phyloP scores from a whole-genome alignment of 1,140 invertebrate species.

The Eumeta japonica region DNA sequence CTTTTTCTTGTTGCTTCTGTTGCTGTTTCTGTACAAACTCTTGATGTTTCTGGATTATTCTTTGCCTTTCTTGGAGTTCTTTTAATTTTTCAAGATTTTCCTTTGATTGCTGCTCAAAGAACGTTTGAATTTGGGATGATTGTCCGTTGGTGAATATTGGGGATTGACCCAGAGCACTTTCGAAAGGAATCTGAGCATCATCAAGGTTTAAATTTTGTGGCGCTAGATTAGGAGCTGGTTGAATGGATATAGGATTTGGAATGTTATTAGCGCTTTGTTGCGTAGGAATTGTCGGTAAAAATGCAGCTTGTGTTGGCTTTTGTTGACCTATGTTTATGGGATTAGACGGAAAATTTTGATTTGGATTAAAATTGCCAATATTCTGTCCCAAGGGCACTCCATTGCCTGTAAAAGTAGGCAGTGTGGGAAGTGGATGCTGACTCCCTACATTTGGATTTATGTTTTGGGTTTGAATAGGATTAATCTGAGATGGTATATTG shows the following conservation, averaged over 20 bases:
- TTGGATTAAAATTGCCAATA: constrained; percentile 25
- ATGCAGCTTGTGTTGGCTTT: constrained; percentile 43
- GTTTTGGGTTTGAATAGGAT: constrained; percentile 35
- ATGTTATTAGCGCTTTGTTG: constrained; percentile 28
- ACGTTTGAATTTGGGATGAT: constrained; percentile 52
- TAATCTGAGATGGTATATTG: too few species aligned
- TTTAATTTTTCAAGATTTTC: constrained; percentile 59
- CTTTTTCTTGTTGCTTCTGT: constrained; percentile 67
- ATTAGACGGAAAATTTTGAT: constrained; percentile 21
- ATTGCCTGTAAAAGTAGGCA: constrained; percentile 35
- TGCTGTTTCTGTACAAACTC: constrained; percentile 69
- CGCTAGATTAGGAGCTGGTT: constrained; percentile 44
- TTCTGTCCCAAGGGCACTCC: constrained; percentile 22
- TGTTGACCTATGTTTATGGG: constrained; percentile 33
- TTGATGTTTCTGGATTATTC: constrained; percentile 68
- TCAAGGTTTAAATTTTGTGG: constrained; percentile 24
- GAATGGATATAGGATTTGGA: constrained; percentile 42
- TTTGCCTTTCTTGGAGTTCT: constrained; percentile 62
- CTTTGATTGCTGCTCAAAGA: constrained; percentile 65
- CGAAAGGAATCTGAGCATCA: constrained; percentile 42
- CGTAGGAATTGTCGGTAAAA: constrained; percentile 44
- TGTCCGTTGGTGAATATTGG: constrained; percentile 57
- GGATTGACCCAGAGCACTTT: constrained; percentile 35
- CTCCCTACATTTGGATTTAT: too few species aligned
- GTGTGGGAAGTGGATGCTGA: constrained; percentile 33